These are phyloP conservation scores for Schlechtendalia chinensis DNA, from an alignment of 1,140 invertebrate genomes.

Conservation along the genomic window DNA sequence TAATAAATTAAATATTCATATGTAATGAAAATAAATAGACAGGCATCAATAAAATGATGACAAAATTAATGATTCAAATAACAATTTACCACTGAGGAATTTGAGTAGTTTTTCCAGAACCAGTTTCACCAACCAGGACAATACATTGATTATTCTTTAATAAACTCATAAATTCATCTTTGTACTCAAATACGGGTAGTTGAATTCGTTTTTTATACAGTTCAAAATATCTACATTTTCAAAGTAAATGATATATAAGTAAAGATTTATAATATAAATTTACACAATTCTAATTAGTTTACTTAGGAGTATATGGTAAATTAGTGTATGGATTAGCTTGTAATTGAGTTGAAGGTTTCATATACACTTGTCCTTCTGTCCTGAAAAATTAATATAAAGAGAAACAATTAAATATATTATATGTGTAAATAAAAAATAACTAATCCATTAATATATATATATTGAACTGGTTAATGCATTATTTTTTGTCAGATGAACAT, in stretches of 20 bases:
- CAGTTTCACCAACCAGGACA: slow-evolving; percentile 93
- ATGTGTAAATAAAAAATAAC: background rate
- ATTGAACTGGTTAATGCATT: too few relatives aligned
- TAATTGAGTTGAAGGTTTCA: slow-evolving; percentile 33
- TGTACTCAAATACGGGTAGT: slow-evolving; percentile 97
- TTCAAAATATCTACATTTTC: slow-evolving; percentile 68
- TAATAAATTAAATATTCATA: slow-evolving; percentile 57
- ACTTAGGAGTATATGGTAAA: slow-evolving; percentile 71
- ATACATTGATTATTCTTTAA: slow-evolving; percentile 87
- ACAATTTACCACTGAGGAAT: slow-evolving; percentile 70
- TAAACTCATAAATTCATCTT: slow-evolving; percentile 90
- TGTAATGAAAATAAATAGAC: background rate
- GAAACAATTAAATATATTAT: background rate
- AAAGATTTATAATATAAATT: slow-evolving; percentile 8
- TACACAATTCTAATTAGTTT: slow-evolving; percentile 46
- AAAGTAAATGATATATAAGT: background rate
- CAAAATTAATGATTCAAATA: background rate
- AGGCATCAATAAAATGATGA: background rate
- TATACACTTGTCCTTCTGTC: slow-evolving; percentile 25
- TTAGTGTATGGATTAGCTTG: slow-evolving; percentile 68
- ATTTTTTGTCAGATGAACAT: too few relatives aligned
- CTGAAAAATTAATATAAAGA: slow-evolving; percentile 3
- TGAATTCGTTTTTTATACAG: slow-evolving; percentile 83
- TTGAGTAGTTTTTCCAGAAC: slow-evolving; percentile 97
- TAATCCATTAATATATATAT: too few relatives aligned